Conservation (phyloP, 92 coral and sea anemone species). For the Parazoanthus darwini region DNA sequence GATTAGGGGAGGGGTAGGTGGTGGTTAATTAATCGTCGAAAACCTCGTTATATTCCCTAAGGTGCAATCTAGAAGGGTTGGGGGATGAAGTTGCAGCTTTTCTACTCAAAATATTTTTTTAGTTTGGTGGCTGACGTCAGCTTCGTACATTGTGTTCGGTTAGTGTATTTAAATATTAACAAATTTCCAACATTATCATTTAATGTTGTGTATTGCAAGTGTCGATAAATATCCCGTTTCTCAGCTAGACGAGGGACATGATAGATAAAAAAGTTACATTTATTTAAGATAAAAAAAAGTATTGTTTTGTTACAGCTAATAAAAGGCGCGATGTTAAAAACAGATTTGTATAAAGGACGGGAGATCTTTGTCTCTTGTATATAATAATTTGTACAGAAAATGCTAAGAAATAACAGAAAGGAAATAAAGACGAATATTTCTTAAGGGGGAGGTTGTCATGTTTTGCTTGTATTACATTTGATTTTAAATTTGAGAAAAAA, state of each 20-base stretch:
- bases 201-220: neutral
- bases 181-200: neutral
- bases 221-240: neutral
- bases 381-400: slow-evolving; percentile 41
- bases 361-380: slow-evolving; percentile 22
- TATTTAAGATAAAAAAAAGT: slow-evolving; percentile 31
- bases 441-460: neutral
- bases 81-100: neutral
- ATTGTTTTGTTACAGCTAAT: slow-evolving; percentile 13
- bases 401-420: neutral
- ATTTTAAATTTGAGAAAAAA: too few relatives aligned
- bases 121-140: neutral
- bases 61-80: neutral
- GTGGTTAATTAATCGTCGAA: neutral
- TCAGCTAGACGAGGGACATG: neutral
- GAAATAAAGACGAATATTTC: slow-evolving; percentile 28
- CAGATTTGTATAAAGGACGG: slow-evolving; percentile 35
- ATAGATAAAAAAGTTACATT: neutral
- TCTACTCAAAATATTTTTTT: neutral
- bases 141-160: neutral
- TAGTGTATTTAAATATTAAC: neutral
- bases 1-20: neutral
- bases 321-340: slow-evolving; percentile 4
- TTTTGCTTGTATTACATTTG: neutral
- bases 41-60: neutral